Percentiles rank a stretch among this genome's conserved stretches.
phyloP scores from a whole-genome alignment of 1,140 invertebrate genomes.

The Bacillus rossius region DNA sequence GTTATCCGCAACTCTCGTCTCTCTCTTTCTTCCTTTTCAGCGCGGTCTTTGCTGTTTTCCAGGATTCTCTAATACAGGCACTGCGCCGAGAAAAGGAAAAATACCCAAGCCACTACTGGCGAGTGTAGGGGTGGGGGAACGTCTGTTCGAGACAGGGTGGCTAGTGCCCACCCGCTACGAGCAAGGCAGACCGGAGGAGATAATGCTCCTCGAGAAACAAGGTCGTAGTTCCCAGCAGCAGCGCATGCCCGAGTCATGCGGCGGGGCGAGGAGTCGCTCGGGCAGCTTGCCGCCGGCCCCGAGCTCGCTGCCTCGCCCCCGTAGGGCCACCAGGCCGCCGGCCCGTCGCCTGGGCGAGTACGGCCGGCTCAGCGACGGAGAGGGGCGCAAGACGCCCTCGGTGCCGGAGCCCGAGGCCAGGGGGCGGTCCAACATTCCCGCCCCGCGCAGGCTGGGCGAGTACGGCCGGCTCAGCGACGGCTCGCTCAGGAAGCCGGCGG shows the following conservation, averaged over 20 bases:
- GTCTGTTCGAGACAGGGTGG: slow-evolving; percentile 21
- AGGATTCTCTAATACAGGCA: slow-evolving; percentile 76
- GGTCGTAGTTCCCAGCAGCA: slow-evolving; percentile 68
- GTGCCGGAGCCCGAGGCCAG: slow-evolving; percentile 34
- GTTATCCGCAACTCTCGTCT: slow-evolving; percentile 44
- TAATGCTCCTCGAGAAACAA: slow-evolving; percentile 67
- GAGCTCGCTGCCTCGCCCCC: slow-evolving; percentile 59
- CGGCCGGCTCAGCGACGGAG: slow-evolving; percentile 39
- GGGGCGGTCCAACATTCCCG: slow-evolving; percentile 52
- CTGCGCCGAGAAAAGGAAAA: slow-evolving; percentile 75
- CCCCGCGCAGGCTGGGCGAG: slow-evolving; percentile 48
- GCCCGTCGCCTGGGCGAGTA: slow-evolving; percentile 47
- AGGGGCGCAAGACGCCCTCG: slow-evolving; percentile 31
- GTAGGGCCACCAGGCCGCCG: slow-evolving; percentile 51
- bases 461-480: slow-evolving; percentile 51
- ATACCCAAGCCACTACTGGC: slow-evolving; percentile 74
- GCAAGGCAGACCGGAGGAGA: slow-evolving; percentile 53
- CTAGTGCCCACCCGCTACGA: slow-evolving; percentile 41
- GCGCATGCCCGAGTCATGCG: slow-evolving; percentile 50
- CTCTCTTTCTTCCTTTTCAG: slow-evolving; percentile 54
- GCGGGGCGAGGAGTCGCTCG: slow-evolving; percentile 41
- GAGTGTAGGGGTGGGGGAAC: slow-evolving; percentile 52
- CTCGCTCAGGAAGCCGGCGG: slow-evolving; percentile 30
- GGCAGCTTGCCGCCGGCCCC: slow-evolving; percentile 45
- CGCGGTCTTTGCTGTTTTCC: slow-evolving; percentile 82